Base-by-base conservation (phyloP, 2,888 invertebrate genomes). In the Eumacrocentrus americanus region DNA sequence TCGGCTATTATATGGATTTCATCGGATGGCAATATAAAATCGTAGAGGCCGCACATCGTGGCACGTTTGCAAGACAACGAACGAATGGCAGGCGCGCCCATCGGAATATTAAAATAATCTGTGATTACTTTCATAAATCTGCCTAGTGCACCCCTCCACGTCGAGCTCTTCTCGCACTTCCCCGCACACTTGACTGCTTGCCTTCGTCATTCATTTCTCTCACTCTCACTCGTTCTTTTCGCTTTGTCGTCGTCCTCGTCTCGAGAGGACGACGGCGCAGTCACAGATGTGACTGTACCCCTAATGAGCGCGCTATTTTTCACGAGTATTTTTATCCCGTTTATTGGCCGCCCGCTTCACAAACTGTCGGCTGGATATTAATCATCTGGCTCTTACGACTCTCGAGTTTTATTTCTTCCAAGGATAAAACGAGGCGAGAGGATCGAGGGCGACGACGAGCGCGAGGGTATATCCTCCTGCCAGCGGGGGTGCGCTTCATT, bases 271-370 rank as follows among this genome's bases (percentile, higher is more conserved):
- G 53, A 63, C 56, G 63, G 67, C 66, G 70, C 68, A 76, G 76
- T 78, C 79, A 73, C 80, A 80, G 79, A 78, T 80, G 80, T 80
- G 80, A 78, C 80, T 78, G 77, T 76, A 75, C 75, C 78, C 79
- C 77, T 80, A 80, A 80, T 80, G 80, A 80, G 80, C 78, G 72
- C 77, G 78, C 80, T 78, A 80, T 80, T 80, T 80, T 80, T 80
- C 80, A 80, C 80, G 78, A 79, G 79, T 74, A 80, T 80, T 80
- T 80, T 80, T 80, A 80, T 80, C 79, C 80, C 80, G 80, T 80
- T 80, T 80, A 80, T 80, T 79, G 80, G 80, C 78, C 77, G 76
- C 70, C 67, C 75, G 77, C 76, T 80, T 80, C 79, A 78, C 78
- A 74, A 78, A 76, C 80, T 80, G 80, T 80, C 80, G 77, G 79